Base-by-base conservation (phyloP, 2,113 vertebrate species). In the Boleophthalmus pectinirostris region DNA sequence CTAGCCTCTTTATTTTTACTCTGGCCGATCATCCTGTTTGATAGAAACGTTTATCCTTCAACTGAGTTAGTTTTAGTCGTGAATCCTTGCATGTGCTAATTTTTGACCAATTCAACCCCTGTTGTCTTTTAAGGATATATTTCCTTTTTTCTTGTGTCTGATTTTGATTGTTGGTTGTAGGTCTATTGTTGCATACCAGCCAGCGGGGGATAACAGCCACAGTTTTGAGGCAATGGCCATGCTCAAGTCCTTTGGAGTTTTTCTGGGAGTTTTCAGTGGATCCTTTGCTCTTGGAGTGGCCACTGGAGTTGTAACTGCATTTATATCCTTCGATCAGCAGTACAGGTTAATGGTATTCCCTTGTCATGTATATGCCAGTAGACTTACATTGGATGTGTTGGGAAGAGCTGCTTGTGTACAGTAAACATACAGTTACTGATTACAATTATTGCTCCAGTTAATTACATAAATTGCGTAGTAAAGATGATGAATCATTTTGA, bases 181-280 rank as follows among this genome's bases (percentile, higher is more conserved):
- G 51, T 99, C 98, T 0, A 98, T 99, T 2, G 95, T 95, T 73
- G 96, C 96, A 0, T 99, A 99, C 85, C 97, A 97, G 90, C 97
- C 98, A 0, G 91, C 94, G 0, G 97, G 96, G 4, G 96, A 97
- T 91, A 98, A 97, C 91, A 96, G 94, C 84, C 96, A 98, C 92
- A 96, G 95, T 0, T 99, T 99, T 65, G 97, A 99, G 70, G 95
- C 95, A 80, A 94, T 94, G 66, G 98, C 98, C 0, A 92, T 98
- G 96, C 92, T 99, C 78, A 96, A 97, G 73, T 98, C 96, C 29
- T 95, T 99, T 0, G 96, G 97, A 15, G 92, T 98, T 73, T 99
- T 99, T 88, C 90, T 99, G 67, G 97, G 95, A 0, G 95, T 98
- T 84, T 98, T 99, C 89, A 98, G 97, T 76, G 98, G 97, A 20